Conservation (phyloP, 1,140 invertebrate genomes). For the Caenorhabditis latens region DNA sequence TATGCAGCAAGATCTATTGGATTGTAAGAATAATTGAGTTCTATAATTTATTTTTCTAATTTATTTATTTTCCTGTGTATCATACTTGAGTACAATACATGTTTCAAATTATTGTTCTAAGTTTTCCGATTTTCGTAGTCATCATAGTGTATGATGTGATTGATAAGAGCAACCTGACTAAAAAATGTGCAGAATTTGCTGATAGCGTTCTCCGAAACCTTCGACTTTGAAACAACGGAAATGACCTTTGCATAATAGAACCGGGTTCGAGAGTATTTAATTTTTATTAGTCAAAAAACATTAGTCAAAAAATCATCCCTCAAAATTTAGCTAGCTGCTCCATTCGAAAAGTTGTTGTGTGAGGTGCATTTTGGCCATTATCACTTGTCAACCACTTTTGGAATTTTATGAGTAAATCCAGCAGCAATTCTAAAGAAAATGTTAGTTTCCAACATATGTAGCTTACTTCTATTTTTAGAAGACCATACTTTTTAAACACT, state of each 20-base stretch:
- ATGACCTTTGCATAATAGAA: not conserved
- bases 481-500: too few species aligned
- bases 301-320: too few species aligned
- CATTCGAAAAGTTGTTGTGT: too few species aligned
- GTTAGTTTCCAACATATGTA: too few species aligned
- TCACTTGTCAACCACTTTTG: too few species aligned
- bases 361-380: too few species aligned
- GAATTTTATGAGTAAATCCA: too few species aligned
- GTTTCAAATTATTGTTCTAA: not conserved
- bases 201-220: not conserved
- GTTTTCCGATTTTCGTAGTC: not conserved
- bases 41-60: not conserved
- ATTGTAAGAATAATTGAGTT: not conserved
- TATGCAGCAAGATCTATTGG: conserved; percentile 41
- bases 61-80: not conserved
- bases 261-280: not conserved
- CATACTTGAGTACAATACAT: not conserved
- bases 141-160: not conserved
- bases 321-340: too few species aligned
- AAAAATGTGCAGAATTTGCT: conserved; percentile 24
- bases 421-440: too few species aligned
- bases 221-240: not conserved
- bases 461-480: too few species aligned
- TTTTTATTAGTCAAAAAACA: too few species aligned
- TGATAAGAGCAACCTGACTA: not conserved